Base-by-base conservation (phyloP, 2,797 vertebrate genomes). In the Hemibagrus guttatus region DNA sequence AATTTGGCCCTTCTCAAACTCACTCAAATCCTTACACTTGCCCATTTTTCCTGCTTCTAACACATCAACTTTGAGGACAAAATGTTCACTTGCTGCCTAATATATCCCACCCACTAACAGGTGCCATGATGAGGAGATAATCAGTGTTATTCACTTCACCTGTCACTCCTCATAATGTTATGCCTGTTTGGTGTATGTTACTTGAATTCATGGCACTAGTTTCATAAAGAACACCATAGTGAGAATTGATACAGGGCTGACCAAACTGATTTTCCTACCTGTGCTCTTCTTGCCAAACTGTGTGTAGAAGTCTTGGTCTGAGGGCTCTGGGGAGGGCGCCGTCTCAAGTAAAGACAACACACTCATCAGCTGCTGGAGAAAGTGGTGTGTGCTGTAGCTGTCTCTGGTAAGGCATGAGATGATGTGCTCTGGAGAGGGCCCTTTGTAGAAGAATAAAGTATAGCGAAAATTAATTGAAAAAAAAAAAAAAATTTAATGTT, bases 271-370 rank as follows among this genome's bases (percentile, higher is more conserved):
- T 58, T 21, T 86, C 64, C 90, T 93, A 98, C 98, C 97, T 91
- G 96, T 96, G 91, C 84, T 95, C 91, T 97, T 98, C 92, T 94
- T 96, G 83, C 97, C 96, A 91, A 99, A 99, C 93, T 99, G 97
- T 0, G 98, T 97, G 93, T 99, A 99, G 93, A 99, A 99, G 91
- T 99, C 98, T 88, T 96, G 97, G 72, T 99, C 98, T 0, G 95
- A 94, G 11, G 97, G 97, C 85, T 99, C 98, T 39, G 98, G 98
- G 0, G 97, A 96, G 46, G 98, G 97, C 0, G 96, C 95, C 69
- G 97, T 96, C 86, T 96, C 97, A 91, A 97, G 95, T 26, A 97
- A 91, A 49, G 98, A 97, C 19, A 99, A 94, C 75, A 95, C 97
- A 0, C 95, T 95, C 98, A 99, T 99, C 35, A 99, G 95, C 91